These are phyloP conservation scores for Pardosa pseudoannulata DNA, from an alignment of 2,888 invertebrate genomes.

Conservation along the genomic window DNA sequence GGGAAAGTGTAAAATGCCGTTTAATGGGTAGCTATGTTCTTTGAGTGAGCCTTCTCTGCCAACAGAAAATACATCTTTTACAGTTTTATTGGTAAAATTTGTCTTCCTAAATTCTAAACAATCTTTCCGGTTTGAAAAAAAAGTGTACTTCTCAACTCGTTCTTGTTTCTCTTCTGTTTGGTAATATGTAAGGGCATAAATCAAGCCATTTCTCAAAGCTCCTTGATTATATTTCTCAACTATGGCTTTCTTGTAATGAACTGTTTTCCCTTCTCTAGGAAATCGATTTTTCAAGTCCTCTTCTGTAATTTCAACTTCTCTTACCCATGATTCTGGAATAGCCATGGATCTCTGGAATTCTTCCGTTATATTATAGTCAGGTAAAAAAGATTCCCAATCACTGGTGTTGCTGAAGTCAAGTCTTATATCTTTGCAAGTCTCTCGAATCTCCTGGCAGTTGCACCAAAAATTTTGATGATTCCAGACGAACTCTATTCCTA, in stretches of 20 bases:
- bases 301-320: constrained; percentile 31
- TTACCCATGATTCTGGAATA: constrained; percentile 52
- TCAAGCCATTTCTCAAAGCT: constrained; percentile 22
- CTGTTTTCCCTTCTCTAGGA: constrained; percentile 17
- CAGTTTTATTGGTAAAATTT: constrained; percentile 4
- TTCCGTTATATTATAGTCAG: constrained; percentile 5
- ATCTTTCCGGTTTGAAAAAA: constrained; percentile 36
- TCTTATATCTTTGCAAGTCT: constrained; percentile 16
- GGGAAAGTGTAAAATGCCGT: constrained; percentile 5
- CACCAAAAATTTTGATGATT: constrained; percentile 86
- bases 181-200: constrained; percentile 37
- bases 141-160: background rate
- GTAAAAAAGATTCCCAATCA: constrained; percentile 45
- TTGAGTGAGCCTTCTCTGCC: constrained; percentile 47
- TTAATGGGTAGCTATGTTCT: constrained; percentile 24
- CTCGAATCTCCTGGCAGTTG: constrained; percentile 77
- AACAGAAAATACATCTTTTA: constrained; percentile 26
- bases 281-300: constrained; percentile 40
- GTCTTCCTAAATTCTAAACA: constrained; percentile 29
- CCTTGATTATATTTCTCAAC: constrained; percentile 29
- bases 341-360: background rate
- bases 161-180: background rate
- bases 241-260: constrained; percentile 38
- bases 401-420: constrained; percentile 20
- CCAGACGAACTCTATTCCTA: constrained; percentile 89